Evolutionary conservation across 2,797 vertebrate genomes (phyloP).

Genomic region (Rallus crepitans): DNA sequence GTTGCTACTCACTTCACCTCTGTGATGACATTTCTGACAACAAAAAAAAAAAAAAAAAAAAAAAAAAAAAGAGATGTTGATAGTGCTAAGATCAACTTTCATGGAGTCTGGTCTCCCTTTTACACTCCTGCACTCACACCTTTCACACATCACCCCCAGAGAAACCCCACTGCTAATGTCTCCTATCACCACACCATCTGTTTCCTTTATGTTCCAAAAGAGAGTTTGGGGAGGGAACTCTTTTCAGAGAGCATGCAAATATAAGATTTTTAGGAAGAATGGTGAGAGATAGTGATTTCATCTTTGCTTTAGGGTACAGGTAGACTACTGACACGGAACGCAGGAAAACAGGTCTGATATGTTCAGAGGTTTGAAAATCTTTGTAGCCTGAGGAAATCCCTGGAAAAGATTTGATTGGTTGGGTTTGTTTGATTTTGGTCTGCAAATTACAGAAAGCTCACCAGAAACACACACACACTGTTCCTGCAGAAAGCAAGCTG

Average conservation of each 20-base stretch:
- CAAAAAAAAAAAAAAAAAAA: too few relatives aligned
- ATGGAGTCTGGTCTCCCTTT: neutral
- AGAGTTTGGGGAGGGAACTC: neutral
- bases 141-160: neutral
- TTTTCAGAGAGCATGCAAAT: neutral
- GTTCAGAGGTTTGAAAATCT: constrained; percentile 7
- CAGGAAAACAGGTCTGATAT: neutral
- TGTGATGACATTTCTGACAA: neutral
- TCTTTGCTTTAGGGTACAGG: constrained; percentile 4
- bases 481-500: neutral
- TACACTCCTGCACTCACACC: neutral
- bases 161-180: neutral
- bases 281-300: neutral
- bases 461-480: neutral
- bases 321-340: neutral
- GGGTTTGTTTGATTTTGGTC: neutral
- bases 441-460: constrained; percentile 4
- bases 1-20: neutral
- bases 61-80: neutral
- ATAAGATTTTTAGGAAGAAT: neutral
- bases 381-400: constrained; percentile 21
- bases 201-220: neutral
- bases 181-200: neutral
- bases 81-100: neutral
- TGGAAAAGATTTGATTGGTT: neutral